These are phyloP conservation scores for Trachurus trachurus DNA, from an alignment of 2,797 vertebrate genomes.

Conservation along the genomic window DNA sequence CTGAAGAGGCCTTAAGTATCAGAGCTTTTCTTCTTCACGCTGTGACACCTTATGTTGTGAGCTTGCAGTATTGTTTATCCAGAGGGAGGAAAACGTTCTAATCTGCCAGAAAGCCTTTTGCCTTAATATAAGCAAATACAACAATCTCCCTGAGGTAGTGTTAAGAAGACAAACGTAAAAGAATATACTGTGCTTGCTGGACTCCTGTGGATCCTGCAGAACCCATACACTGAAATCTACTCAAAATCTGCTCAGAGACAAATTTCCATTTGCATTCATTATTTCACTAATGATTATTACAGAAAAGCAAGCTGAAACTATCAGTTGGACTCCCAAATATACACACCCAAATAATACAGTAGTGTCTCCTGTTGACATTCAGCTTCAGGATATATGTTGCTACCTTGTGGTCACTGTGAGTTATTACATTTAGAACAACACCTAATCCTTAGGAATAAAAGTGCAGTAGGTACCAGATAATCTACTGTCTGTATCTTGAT, in stretches of 20 bases:
- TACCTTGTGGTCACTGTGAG: slow-evolving; percentile 46
- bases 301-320: no score
- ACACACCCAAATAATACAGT: not conserved
- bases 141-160: not conserved
- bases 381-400: slow-evolving; percentile 20
- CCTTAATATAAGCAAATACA: not conserved
- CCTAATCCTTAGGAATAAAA: slow-evolving; percentile 2
- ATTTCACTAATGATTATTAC: not conserved
- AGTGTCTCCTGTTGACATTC: not conserved
- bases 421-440: slow-evolving; percentile 6
- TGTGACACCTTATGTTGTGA: not conserved
- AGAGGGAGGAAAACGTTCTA: not conserved
- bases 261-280: not conserved
- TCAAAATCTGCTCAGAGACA: not conserved
- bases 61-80: not conserved
- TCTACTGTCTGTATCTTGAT: not conserved
- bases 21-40: slow-evolving; percentile 3
- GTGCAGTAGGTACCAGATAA: not conserved
- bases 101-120: not conserved
- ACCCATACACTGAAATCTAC: not conserved
- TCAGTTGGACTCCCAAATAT: no score
- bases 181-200: not conserved
- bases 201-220: not conserved
- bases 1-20: not conserved
- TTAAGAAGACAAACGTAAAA: not conserved